phyloP scores from a whole-genome alignment of 2,888 invertebrate species.

The Hyposoter dolosus region DNA sequence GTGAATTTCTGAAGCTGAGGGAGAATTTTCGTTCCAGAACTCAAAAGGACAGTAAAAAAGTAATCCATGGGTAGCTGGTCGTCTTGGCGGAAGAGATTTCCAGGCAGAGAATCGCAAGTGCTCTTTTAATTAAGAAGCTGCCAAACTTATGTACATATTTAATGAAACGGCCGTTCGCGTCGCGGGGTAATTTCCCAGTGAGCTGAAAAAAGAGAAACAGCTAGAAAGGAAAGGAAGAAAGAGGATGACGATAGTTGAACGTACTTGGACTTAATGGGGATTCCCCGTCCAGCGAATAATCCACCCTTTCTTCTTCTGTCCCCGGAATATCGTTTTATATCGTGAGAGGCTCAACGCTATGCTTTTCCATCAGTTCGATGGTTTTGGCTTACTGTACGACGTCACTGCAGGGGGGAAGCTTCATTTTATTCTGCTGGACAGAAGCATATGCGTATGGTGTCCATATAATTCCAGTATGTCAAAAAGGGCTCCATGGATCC shows the following conservation, averaged over 20 bases:
- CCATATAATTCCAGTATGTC: conserved; percentile 23
- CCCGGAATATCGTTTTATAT: conserved; percentile 38
- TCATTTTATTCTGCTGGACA: neutral
- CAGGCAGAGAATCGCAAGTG: conserved; percentile 54
- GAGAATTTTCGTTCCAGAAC: neutral
- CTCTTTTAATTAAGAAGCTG: conserved; percentile 71
- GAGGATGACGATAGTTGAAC: conserved; percentile 35
- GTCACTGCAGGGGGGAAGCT: conserved; percentile 1
- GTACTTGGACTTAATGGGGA: conserved; percentile 68
- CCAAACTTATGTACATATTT: conserved; percentile 71
- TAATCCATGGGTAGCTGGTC: conserved; percentile 47
- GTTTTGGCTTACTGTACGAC: conserved; percentile 21
- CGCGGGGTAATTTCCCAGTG: conserved; percentile 65
- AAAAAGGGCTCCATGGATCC: neutral
- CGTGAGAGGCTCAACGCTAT: conserved; percentile 17
- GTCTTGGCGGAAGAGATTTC: conserved; percentile 54
- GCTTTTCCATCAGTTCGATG: conserved; percentile 35
- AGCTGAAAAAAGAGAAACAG: conserved; percentile 44
- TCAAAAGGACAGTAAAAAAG: conserved; percentile 34
- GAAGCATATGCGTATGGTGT: conserved; percentile 5
- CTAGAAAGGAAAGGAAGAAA: conserved; percentile 31
- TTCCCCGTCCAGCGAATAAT: conserved; percentile 67
- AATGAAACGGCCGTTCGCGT: conserved; percentile 68
- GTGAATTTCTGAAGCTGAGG: neutral
- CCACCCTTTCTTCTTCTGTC: conserved; percentile 51